Base-by-base conservation (phyloP, 2,888 invertebrate species). In the Napeogenes inachia region DNA sequence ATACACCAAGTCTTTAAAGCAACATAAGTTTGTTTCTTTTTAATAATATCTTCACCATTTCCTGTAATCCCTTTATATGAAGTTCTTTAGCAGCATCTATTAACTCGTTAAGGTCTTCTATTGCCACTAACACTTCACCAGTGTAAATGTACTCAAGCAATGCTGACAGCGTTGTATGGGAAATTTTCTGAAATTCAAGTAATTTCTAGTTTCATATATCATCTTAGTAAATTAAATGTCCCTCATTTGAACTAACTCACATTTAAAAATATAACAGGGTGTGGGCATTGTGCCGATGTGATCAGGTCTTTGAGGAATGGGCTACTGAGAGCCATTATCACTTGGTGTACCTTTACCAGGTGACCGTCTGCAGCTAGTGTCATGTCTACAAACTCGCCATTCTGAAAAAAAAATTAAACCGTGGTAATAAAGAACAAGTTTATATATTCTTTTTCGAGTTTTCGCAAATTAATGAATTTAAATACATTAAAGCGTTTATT, bases 371-470 rank as follows among this genome's bases (percentile, higher is more conserved):
- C 89, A 10, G 89, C 91, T 45, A 91, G 68, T 0, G 91, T 91
- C 87, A 91, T 85, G 62, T 91, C 91, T 46, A 91, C 91, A 73
- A 91, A 89, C 64, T 89, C 89, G 61, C 83, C 87, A 75, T 83
- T 88, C 91, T 91, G 74, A 30, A 75, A 76, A 21, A 76, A 21
- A 58, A 5, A 56, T 42, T 3, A 47, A 53, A 56, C 45, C 10
- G 33, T 45, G 38, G 42, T 12, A 46, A 35, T 50, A 61, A 32
- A 35, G 59, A 38, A 32, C 12, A 42, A 42, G 42, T 42, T 42
- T 12, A 12, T 3, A 42, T 42, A 42, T 42, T 42, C 42, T 42
- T 38, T 6, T 38, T 3, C 10, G 42, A 42, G 42, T 10, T 10
- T 42, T 10, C 3, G 1, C 10, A 12, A 10, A 42, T 42, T 10